phyloP scores from a whole-genome alignment of 2,113 vertebrate species.

The Uria aalge region DNA sequence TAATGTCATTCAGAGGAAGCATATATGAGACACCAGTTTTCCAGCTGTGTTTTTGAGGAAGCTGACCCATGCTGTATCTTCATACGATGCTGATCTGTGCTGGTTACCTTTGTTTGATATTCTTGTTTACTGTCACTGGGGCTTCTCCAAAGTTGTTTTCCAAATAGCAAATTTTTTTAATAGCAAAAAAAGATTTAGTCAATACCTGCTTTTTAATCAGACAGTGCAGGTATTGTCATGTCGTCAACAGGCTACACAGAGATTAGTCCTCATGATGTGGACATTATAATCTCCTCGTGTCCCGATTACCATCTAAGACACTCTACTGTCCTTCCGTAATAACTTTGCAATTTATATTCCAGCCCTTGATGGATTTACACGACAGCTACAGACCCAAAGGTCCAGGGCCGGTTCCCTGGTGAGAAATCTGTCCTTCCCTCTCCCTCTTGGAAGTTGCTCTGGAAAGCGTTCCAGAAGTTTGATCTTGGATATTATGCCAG shows the following conservation, averaged over 20 bases:
- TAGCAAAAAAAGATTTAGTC: neutral
- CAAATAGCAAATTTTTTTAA: neutral
- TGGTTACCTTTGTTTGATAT: neutral
- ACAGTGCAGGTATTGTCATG: neutral
- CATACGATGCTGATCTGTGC: neutral
- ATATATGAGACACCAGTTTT: neutral
- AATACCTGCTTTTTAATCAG: neutral
- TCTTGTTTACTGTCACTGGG: neutral
- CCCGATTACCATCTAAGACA: neutral
- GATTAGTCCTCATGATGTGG: conserved; percentile 6
- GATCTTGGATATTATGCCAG: neutral
- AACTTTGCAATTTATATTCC: neutral
- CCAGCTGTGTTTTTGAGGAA: neutral
- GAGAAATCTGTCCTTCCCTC: neutral
- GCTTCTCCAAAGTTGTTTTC: neutral
- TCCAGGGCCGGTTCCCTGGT: neutral
- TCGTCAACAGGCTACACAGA: neutral
- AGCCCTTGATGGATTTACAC: neutral
- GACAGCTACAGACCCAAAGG: neutral
- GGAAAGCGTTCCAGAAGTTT: neutral
- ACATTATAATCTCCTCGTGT: conserved; percentile 17
- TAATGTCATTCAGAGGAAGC: neutral
- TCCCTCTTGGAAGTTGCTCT: neutral
- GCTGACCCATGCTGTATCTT: neutral
- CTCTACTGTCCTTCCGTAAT: neutral